phyloP scores from a whole-genome alignment of 2,797 vertebrate species.

The Sphenodon punctatus region DNA sequence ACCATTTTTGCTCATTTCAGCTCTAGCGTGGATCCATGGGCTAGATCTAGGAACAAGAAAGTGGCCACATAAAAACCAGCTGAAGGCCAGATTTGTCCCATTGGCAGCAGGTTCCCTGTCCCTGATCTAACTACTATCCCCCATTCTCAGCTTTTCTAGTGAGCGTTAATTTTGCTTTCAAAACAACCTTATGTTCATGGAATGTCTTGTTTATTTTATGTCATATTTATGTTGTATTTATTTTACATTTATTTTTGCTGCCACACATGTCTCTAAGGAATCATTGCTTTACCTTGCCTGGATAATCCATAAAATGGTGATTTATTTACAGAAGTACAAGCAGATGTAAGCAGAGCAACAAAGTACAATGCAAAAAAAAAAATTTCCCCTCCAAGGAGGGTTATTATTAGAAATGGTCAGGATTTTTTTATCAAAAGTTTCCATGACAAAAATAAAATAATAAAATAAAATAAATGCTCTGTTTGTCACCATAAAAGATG shows the following conservation, averaged over 20 bases:
- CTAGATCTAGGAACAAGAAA: too few species aligned
- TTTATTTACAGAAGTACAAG: background rate
- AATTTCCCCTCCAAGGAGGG: background rate
- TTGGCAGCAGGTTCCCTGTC: background rate
- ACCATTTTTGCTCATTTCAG: too few species aligned
- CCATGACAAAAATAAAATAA: too few species aligned
- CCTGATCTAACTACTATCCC: background rate
- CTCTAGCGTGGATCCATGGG: too few species aligned
- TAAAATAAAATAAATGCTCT: too few species aligned
- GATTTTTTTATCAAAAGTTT: too few species aligned
- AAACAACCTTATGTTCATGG: background rate
- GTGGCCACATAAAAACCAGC: too few species aligned
- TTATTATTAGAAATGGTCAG: too few species aligned
- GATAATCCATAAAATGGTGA: background rate
- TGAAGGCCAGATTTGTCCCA: background rate
- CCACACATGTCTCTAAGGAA: background rate
- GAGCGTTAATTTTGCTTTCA: background rate
- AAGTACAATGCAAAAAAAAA: background rate
- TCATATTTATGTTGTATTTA: too few species aligned
- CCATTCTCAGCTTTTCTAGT: background rate
- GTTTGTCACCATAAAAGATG: too few species aligned
- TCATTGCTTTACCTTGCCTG: conserved; percentile 14
- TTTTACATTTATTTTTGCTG: conserved; percentile 3
- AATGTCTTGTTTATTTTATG: too few species aligned
- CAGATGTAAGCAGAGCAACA: background rate